Evolutionary conservation across 2,888 invertebrate species (phyloP), one percentile per base, ranked within the genome.

Genomic region (Candidula unifasciata): DNA sequence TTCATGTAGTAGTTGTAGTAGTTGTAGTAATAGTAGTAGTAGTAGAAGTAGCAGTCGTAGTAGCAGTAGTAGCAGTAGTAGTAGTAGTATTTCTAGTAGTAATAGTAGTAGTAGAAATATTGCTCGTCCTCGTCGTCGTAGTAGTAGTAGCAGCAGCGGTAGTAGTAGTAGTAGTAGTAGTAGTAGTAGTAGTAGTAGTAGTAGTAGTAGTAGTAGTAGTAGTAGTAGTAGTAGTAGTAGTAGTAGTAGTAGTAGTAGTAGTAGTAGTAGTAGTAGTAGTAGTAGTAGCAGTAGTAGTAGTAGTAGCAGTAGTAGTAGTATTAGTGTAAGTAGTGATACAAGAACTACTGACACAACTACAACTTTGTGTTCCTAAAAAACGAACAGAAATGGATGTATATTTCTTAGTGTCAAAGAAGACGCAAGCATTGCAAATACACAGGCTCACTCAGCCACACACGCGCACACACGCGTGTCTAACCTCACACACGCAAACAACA

Each of bases 171-270:
- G 13, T 66, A 66, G 66, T 66, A 66, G 66, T 66, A 66, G 66
- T 66, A 66, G 66, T 66, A 66, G 66, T 66, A 66, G 30, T 66
- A 66, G 30, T 66, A 66, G 30, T 66, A 66, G 30, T 66, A 66
- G 13, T 66, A 66, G 30, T 66, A 66, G 30, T 66, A 66, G 30
- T 66, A 66, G 30, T 13, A 66, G 66, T 66, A 66, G 30, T 66
- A 66, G 30, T 66, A 66, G 30, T 66, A 66, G 30, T 66, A 66
- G 30, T 66, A 66, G 66, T 66, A 66, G 66, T 66, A 66, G 66
- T 66, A 66, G 66, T 66, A 66, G 66, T 66, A 66, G 66, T 66
- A 66, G 66, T 66, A 66, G 66, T 66, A 66, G 66, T 66, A 66
- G 66, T 66, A 66, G 66, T 66, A 66, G 66, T 66, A 66, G 66